phyloP scores from a whole-genome alignment of 2,113 vertebrate genomes.

The Brachirus orientalis region DNA sequence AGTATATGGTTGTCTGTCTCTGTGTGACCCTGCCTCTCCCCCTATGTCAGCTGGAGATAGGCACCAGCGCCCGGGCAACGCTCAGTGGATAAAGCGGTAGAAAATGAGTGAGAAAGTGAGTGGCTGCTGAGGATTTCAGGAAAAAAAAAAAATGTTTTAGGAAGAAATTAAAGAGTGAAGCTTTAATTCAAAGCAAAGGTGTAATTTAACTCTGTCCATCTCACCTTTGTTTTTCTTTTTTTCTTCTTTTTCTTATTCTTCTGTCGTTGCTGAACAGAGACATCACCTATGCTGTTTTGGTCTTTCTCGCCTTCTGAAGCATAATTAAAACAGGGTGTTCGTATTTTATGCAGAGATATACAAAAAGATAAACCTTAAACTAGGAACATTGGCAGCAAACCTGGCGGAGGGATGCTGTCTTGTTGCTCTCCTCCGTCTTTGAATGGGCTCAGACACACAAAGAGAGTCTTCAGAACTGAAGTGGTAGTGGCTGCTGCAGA shows the following conservation, averaged over 20 bases:
- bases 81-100: too few species aligned
- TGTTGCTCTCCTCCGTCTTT: conserved; percentile 78
- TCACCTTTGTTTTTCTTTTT: conserved; percentile 71
- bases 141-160: too few species aligned
- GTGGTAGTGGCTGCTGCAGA: conserved; percentile 25
- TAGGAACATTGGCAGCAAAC: neutral
- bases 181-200: too few species aligned
- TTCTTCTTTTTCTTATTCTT: conserved; percentile 73
- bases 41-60: too few species aligned
- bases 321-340: neutral
- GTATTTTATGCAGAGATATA: neutral
- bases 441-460: conserved; percentile 83
- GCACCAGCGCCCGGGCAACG: too few species aligned
- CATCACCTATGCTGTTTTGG: accelerated
- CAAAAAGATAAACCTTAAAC: neutral
- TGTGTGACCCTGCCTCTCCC: too few species aligned
- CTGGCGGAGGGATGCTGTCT: neutral
- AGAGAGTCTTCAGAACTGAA: conserved; percentile 88
- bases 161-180: too few species aligned
- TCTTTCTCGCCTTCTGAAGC: conserved; percentile 22
- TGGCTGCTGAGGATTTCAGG: too few species aligned
- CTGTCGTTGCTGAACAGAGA: accelerated
- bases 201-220: too few species aligned
- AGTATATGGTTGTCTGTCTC: too few species aligned
- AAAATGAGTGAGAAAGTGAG: too few species aligned